These are phyloP conservation scores for Fragum fragum DNA, from an alignment of 2,888 invertebrate genomes.

Conservation along the genomic window DNA sequence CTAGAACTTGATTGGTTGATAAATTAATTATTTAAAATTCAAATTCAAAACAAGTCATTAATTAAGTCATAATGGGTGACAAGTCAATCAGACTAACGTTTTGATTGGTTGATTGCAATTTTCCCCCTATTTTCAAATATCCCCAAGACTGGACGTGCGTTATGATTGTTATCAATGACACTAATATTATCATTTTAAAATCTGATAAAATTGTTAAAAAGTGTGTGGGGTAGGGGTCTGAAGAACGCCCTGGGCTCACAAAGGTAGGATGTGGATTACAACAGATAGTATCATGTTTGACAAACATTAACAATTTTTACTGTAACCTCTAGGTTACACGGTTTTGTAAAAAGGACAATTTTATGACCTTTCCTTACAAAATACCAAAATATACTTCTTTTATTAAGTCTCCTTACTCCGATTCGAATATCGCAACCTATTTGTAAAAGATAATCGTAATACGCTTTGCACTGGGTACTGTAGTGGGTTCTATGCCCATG, in stretches of 20 bases:
- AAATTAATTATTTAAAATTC: not conserved
- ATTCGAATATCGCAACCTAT: too few relatives aligned
- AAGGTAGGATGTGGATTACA: constrained; percentile 22
- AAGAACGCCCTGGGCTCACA: not conserved
- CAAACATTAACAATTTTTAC: constrained; percentile 7
- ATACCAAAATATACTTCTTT: not conserved
- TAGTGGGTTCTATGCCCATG: too few relatives aligned
- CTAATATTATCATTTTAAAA: constrained; percentile 22
- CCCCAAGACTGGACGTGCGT: constrained; percentile 6
- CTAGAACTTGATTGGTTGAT: not conserved
- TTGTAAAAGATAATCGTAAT: too few relatives aligned
- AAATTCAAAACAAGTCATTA: constrained; percentile 15
- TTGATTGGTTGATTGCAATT: constrained; percentile 16
- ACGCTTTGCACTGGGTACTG: too few relatives aligned
- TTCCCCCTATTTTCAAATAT: not conserved
- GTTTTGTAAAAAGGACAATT: not conserved
- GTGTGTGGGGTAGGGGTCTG: not conserved
- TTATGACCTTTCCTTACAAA: not conserved
- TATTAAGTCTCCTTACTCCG: too few relatives aligned
- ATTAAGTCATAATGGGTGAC: constrained; percentile 20
- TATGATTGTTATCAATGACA: constrained; percentile 29
- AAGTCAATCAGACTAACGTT: not conserved
- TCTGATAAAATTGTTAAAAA: constrained; percentile 12
- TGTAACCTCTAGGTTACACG: not conserved
- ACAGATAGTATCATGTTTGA: constrained; percentile 22